Conservation (phyloP, 2,797 vertebrate genomes). For the Astyanax mexicanus region DNA sequence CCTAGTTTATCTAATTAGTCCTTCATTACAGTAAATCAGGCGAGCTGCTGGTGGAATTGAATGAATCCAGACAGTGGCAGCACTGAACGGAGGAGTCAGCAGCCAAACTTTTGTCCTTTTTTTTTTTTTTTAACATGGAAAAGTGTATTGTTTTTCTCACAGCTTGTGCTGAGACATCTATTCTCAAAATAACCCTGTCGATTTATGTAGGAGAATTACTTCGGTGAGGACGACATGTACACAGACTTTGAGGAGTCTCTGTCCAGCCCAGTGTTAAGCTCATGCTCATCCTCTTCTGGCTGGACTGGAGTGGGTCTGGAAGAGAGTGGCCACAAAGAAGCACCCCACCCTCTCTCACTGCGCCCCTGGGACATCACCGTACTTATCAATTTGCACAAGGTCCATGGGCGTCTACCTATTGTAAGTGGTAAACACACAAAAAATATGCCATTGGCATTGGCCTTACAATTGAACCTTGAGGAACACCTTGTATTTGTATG, state of each 20-base stretch:
- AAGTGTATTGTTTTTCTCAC: no score
- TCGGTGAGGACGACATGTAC: constrained; percentile 98
- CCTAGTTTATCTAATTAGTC: no score
- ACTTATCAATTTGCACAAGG: constrained; percentile 95
- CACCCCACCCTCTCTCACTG: constrained; percentile 87
- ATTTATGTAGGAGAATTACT: constrained; percentile 92
- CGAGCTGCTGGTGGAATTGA: no score
- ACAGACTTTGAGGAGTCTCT: constrained; percentile 95
- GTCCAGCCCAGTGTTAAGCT: constrained; percentile 91
- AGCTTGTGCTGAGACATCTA: not conserved
- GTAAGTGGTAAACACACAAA: constrained; percentile 73
- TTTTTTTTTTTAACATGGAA: no score
- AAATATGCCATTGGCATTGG: not conserved
- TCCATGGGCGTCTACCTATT: constrained; percentile 95
- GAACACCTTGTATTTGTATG: not conserved
- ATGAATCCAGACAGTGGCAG: no score
- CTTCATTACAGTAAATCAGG: no score
- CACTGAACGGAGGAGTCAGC: no score
- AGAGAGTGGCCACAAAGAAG: constrained; percentile 78
- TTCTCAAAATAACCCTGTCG: not conserved
- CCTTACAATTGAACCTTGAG: not conserved
- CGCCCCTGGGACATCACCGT: constrained; percentile 99
- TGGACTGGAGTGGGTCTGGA: constrained; percentile 93
- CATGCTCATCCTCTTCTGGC: constrained; percentile 90
- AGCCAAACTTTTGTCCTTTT: no score